Evolutionary conservation across 23 tunicate species (phyloP).

Genomic region (Diplosoma virens): DNA sequence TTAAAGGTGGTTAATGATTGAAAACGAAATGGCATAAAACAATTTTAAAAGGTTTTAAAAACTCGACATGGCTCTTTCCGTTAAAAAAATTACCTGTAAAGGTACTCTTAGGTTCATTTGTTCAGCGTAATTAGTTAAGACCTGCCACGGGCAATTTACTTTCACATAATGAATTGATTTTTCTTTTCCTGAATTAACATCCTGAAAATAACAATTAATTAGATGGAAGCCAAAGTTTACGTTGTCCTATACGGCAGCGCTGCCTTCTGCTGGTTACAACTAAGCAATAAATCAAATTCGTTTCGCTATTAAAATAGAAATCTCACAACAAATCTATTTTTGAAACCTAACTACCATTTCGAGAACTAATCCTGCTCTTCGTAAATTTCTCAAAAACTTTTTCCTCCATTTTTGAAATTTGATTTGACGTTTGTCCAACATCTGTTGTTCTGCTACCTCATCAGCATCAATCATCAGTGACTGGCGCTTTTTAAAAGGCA

Average conservation of each 20-base stretch:
- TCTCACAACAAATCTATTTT: not conserved
- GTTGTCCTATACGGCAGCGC: no score
- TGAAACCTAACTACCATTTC: not conserved
- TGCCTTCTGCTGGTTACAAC: no score
- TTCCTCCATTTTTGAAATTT: conserved; percentile 47
- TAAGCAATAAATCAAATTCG: no score
- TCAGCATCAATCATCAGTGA: not conserved
- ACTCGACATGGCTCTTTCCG: not conserved
- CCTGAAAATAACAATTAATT: conserved; percentile 13
- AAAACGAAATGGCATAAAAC: not conserved
- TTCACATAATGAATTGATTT: conserved; percentile 56
- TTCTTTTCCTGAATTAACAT: conserved; percentile 12
- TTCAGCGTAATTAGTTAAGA: conserved; percentile 65
- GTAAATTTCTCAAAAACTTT: conserved; percentile 54
- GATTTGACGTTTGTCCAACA: conserved; percentile 19
- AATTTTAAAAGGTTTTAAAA: not conserved
- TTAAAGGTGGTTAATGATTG: no score
- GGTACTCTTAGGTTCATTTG: conserved; percentile 82
- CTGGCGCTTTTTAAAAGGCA: conserved; percentile 17
- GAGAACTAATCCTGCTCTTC: conserved; percentile 36
- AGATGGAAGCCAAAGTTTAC: no score
- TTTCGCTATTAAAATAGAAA: no score
- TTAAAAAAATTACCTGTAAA: conserved; percentile 45
- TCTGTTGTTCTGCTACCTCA: conserved; percentile 22
- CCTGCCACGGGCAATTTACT: conserved; percentile 70